Percentiles rank a stretch among this genome's conserved stretches.
These are phyloP conservation scores for Drosophila repleta DNA, from an alignment of 1,140 invertebrate genomes.

Conservation along the genomic window DNA sequence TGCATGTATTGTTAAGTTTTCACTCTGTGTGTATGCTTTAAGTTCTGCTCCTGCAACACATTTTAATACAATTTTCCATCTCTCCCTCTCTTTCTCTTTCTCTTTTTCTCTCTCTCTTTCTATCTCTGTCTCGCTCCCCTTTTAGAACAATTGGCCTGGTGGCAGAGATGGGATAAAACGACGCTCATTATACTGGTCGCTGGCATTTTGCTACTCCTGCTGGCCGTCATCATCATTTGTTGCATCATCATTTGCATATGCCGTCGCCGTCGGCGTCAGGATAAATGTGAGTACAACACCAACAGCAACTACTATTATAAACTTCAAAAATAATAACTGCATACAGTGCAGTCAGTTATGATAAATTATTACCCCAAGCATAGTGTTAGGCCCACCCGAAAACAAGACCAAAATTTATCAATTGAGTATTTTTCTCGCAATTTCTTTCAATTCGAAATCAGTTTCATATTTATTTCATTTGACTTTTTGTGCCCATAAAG, in stretches of 20 bases:
- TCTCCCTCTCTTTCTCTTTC: constrained; percentile 19
- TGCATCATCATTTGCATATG: constrained; percentile 93
- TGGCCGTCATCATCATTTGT: constrained; percentile 92
- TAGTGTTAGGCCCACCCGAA: constrained; percentile 39
- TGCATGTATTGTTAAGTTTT: constrained; percentile 39
- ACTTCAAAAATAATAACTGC: constrained; percentile 20
- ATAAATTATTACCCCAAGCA: constrained; percentile 27
- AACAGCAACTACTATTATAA: constrained; percentile 2
- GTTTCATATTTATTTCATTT: not conserved
- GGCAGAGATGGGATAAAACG: constrained; percentile 89
- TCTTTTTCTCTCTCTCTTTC: constrained; percentile 2
- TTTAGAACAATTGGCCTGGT: constrained; percentile 89
- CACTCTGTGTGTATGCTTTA: constrained; percentile 27
- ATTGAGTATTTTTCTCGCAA: constrained; percentile 9
- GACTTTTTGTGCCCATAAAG: not conserved
- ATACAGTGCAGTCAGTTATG: constrained; percentile 14
- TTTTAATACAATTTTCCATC: constrained; percentile 12
- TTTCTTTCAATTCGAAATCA: not conserved
- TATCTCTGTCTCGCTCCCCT: constrained; percentile 1
- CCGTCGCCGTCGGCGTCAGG: constrained; percentile 90
- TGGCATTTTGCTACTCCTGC: constrained; percentile 89
- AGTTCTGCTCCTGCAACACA: constrained; percentile 14
- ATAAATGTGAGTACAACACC: constrained; percentile 91
- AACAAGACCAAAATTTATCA: not conserved
- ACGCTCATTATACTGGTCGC: constrained; percentile 91